These are phyloP conservation scores for Papilio gigon DNA, from an alignment of 2,888 invertebrate genomes.

Conservation along the genomic window DNA sequence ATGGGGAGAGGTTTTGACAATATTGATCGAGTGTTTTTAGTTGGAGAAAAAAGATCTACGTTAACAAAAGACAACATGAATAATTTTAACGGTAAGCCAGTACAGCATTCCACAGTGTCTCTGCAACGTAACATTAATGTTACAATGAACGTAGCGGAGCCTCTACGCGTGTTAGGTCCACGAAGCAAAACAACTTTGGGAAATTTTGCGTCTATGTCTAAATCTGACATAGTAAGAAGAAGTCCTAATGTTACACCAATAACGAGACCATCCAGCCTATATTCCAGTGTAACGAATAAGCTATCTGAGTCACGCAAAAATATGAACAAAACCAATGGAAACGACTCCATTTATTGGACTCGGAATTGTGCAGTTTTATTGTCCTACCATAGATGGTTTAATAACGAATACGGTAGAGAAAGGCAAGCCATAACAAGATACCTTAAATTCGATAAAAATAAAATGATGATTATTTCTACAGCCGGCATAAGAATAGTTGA, in stretches of 20 bases:
- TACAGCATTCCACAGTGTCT: slow-evolving; percentile 84
- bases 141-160: slow-evolving; percentile 84
- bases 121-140: slow-evolving; percentile 84
- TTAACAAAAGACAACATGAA: slow-evolving; percentile 80
- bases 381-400: slow-evolving; percentile 85
- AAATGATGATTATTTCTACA: slow-evolving; percentile 84
- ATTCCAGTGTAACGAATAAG: slow-evolving; percentile 76
- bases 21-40: slow-evolving; percentile 89
- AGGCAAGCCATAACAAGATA: slow-evolving; percentile 80
- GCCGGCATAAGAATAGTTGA: slow-evolving; percentile 86
- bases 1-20: slow-evolving; percentile 96
- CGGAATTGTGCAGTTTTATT: slow-evolving; percentile 85
- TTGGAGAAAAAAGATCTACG: slow-evolving; percentile 78
- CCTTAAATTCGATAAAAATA: slow-evolving; percentile 80
- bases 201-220: slow-evolving; percentile 77
- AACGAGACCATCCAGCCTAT: slow-evolving; percentile 78
- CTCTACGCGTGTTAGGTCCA: slow-evolving; percentile 75
- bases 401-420: slow-evolving; percentile 80
- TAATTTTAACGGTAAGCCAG: slow-evolving; percentile 82
- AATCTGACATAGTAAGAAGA: slow-evolving; percentile 74
- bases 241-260: slow-evolving; percentile 80
- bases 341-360: slow-evolving; percentile 84
- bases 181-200: slow-evolving; percentile 80
- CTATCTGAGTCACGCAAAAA: slow-evolving; percentile 75
- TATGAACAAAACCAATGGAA: slow-evolving; percentile 68